Base-by-base conservation (phyloP, 2,888 invertebrate genomes). In the Falcaria lacertinaria region DNA sequence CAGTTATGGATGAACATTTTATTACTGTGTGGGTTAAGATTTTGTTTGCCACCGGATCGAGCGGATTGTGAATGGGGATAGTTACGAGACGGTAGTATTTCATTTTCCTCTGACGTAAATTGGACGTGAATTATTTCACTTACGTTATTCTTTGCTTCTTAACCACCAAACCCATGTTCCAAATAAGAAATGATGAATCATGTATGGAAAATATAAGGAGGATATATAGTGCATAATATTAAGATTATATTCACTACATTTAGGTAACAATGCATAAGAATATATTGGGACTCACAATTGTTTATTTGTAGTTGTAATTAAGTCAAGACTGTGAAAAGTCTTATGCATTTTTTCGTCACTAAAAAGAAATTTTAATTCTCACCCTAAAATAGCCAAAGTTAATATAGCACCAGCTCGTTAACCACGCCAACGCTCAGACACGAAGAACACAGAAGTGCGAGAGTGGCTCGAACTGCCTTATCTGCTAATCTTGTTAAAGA, bases 401-500 rank as follows among this genome's bases (percentile, higher is more conserved):
- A 28, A 11, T 11, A 28, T 28, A 1, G 11, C 14, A 16, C 37
- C 14, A 15, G 22, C 37, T 37, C 22, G 13, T 37, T 37, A 15
- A 14, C 43, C 38, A 41, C 37, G 41, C 47, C 45, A 46, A 51
- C 54, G 43, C 51, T 60, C 54, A 50, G 43, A 47, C 46, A 51
- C 57, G 47, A 54, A 51, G 47, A 47, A 53, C 43, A 52, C 44
- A 59, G 54, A 43, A 47, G 42, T 54, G 54, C 49, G 51, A 42
- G 36, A 47, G 50, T 50, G 48, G 47, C 54, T 49, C 47, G 50
- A 52, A 42, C 52, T 49, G 47, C 52, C 56, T 69, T 68, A 73
- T 72, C 75, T 64, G 56, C 64, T 68, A 67, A 75, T 74, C 69
- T 72, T 69, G 74, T 74, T 73, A 67, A 70, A 70, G 66, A 74